These are phyloP conservation scores for Rhopalosiphum padi DNA, from an alignment of 1,140 invertebrate genomes.

Conservation along the genomic window DNA sequence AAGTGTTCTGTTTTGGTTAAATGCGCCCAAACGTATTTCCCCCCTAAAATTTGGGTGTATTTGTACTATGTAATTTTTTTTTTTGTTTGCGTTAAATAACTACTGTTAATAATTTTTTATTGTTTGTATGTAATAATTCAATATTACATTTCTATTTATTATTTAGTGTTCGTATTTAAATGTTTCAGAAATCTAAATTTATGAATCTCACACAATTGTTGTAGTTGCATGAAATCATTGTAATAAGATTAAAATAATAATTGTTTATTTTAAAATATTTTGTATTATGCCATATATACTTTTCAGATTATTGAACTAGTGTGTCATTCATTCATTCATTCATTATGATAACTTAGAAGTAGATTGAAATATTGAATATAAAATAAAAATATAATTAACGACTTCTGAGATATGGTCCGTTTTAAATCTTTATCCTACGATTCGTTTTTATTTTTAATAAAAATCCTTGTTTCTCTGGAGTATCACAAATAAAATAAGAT, in stretches of 20 bases:
- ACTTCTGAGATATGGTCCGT: constrained; percentile 6
- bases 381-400: not conserved
- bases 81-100: no score
- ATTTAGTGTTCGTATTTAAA: not conserved
- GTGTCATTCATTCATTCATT: not conserved
- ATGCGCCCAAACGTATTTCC: no score
- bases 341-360: not conserved
- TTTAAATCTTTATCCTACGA: not conserved
- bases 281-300: not conserved
- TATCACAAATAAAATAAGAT: not conserved
- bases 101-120: not conserved
- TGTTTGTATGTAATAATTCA: not conserved
- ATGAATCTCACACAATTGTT: not conserved
- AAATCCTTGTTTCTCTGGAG: not conserved
- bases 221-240: not conserved
- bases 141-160: not conserved
- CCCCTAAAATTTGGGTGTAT: no score
- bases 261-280: not conserved
- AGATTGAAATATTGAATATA: constrained; percentile 9
- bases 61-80: no score
- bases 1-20: no score
- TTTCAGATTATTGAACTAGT: not conserved
- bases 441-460: constrained; percentile 24
- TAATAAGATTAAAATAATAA: not conserved
- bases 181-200: not conserved